Evolutionary conservation across 2,113 vertebrate species (phyloP).

Genomic region (Helogale parvula): DNA sequence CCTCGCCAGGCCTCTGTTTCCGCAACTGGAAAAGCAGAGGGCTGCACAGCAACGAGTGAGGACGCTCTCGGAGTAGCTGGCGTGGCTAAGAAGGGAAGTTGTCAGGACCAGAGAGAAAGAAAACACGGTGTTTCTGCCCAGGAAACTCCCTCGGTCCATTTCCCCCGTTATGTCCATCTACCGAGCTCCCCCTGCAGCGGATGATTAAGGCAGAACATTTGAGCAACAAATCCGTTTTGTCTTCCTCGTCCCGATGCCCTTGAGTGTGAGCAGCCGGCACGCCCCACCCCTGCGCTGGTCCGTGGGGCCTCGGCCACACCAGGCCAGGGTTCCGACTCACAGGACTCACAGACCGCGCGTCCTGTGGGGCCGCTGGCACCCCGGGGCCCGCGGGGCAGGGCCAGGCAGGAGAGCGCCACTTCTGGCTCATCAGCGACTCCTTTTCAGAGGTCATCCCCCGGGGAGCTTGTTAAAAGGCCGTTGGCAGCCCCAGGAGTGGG

Average conservation of each 20-base stretch:
- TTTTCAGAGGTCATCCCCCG: constrained; percentile 65
- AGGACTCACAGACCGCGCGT: neutral
- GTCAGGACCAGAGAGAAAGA: neutral
- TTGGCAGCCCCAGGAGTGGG: constrained; percentile 68
- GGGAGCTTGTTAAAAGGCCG: constrained; percentile 79
- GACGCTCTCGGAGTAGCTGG: neutral
- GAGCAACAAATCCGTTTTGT: neutral
- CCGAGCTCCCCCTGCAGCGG: neutral
- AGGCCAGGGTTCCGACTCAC: neutral
- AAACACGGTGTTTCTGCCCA: neutral
- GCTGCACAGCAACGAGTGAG: neutral
- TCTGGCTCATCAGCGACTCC: constrained; percentile 71
- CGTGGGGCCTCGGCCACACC: fast-evolving
- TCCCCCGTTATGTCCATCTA: neutral
- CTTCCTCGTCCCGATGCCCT: neutral
- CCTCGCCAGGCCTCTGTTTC: neutral
- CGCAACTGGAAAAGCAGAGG: neutral
- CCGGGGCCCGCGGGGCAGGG: neutral
- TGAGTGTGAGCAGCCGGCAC: neutral
- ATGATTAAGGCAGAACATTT: neutral
- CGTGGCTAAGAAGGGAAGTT: neutral
- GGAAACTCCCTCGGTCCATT: neutral
- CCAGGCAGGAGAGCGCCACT: constrained; percentile 52
- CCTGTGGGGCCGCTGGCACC: neutral
- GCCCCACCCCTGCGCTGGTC: fast-evolving